Base-by-base conservation (phyloP, 2,113 vertebrate species). In the Sebastes schlegelii region DNA sequence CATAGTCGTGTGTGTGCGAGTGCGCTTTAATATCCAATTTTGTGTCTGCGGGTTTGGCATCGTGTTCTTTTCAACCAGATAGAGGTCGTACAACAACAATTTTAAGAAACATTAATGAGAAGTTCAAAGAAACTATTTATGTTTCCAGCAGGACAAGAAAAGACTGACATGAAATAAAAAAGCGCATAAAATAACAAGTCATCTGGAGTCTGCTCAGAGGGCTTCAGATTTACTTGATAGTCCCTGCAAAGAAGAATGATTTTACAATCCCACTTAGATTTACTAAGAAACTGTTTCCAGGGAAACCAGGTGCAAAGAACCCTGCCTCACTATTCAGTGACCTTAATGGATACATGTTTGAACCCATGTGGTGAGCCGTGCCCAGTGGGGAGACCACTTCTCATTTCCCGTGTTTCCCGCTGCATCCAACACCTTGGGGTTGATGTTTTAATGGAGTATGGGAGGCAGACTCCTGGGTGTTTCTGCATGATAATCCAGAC, bases 391-490 rank as follows among this genome's bases (percentile, higher is more conserved):
- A 72, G 66, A 74, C 51, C 10, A 23, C 42, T 62, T 74, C 77
- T 84, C 43, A 34, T 87, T 88, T 73, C 58, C 58, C 73, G 74
- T 65, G 60, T 89, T 86, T 60, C 77, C 81, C 10, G 42, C 65
- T 68, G 64, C 54, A 82, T 82, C 57, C 43, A 48, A 26, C 88
- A 89, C 80, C 83, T 84, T 57, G 26, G 67, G 86, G 86, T 70
- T 57, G 79, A 88, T 85, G 80, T 86, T 88, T 88, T 92, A 90
- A 92, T 92, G 77, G 90, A 84, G 86, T 82, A 74, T 80, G 76
- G 82, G 88, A 89, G 79, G 83, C 51, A 69, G 83, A 65, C 84
- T 85, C 84, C 72, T 21, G 46, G 62, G 87, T 86, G 86, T 79
- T 81, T 89, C 84, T 54, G 86, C 88, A 75, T 91, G 72, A 94